Conservation (phyloP, 2,113 vertebrate genomes). For the Prochilodus magdalenae region DNA sequence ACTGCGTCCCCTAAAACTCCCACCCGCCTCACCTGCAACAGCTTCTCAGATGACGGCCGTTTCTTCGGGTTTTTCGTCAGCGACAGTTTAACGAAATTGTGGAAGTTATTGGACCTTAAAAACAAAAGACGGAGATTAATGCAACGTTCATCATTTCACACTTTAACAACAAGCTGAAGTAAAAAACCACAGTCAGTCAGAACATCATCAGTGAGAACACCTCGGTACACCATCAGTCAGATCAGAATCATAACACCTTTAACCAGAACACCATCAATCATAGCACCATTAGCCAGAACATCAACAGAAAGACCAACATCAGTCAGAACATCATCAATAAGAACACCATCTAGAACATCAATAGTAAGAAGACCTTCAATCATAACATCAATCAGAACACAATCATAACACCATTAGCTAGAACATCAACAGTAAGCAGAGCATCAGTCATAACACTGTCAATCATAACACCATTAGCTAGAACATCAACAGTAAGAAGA, state of each 20-base stretch:
- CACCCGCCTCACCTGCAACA: slow-evolving; percentile 80
- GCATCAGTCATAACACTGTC: too few relatives aligned
- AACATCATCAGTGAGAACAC: background rate
- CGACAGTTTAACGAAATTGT: slow-evolving; percentile 89
- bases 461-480: too few relatives aligned
- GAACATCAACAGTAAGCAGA: too few relatives aligned
- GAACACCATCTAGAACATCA: background rate
- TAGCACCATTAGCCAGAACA: background rate
- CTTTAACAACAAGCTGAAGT: background rate
- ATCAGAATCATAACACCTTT: too few relatives aligned
- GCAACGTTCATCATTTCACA: background rate
- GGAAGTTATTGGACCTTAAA: slow-evolving; percentile 85
- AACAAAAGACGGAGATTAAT: slow-evolving; percentile 38
- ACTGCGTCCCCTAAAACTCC: too few relatives aligned
- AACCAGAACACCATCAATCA: too few relatives aligned
- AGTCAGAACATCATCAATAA: background rate
- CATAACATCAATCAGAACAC: background rate
- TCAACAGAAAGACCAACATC: too few relatives aligned
- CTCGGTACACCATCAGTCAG: too few relatives aligned
- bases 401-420: too few relatives aligned
- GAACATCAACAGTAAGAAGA: too few relatives aligned
- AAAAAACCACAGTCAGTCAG: background rate
- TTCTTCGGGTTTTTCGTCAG: slow-evolving; percentile 90
- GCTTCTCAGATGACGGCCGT: slow-evolving; percentile 84
- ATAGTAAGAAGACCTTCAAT: background rate